Base-by-base conservation (phyloP, 2,797 vertebrate genomes). In the Coendou prehensilis region DNA sequence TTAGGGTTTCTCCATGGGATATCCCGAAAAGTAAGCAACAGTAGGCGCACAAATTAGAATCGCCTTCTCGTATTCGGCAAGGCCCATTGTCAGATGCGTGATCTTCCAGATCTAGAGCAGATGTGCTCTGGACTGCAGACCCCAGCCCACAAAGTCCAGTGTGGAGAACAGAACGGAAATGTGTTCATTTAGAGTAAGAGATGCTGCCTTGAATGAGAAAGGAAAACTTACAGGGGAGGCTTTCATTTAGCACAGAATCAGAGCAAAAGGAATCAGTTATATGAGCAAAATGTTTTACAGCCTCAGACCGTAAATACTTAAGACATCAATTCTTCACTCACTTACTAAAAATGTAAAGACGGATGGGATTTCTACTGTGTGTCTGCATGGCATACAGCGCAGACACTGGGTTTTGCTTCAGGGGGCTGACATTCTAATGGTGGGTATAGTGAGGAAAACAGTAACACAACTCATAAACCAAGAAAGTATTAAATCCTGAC, bases 21-120 rank as follows among this genome's bases (percentile, higher is more conserved):
- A 63, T 84, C 23, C 61, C 83, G 33, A 81, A 73, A 37, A 86
- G 54, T 82, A 93, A 82, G 37, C 23, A 41, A 87, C 61, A 95
- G 52, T 71, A 37, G 23, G 10, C 85, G 83, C 15, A 33, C 54
- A 57, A 91, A 94, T 69, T 20, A 82, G 52, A 91, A 88, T 76
- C 80, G 59, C 52, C 67, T 89, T 17, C 54, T 79, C 59, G 9
- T 87, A 47, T 83, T 93, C 79, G 81, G 15, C 59, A 80, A 50
- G 17, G 61, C 28, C 50, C 67, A 37, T 6, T 33, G 56, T 90
- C 33, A 80, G 76, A 93, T 90, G 54, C 1, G 9, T 73, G 67
- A 69, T 37, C 82, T 84, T 22, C 69, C 64, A 45, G 30, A 73
- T 94, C n/a, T 26, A 61, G 47, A 91, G 18, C 22, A 28, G 15